Evolutionary conservation across 2,888 invertebrate species (phyloP).

Genomic region (Proisotoma minuta): DNA sequence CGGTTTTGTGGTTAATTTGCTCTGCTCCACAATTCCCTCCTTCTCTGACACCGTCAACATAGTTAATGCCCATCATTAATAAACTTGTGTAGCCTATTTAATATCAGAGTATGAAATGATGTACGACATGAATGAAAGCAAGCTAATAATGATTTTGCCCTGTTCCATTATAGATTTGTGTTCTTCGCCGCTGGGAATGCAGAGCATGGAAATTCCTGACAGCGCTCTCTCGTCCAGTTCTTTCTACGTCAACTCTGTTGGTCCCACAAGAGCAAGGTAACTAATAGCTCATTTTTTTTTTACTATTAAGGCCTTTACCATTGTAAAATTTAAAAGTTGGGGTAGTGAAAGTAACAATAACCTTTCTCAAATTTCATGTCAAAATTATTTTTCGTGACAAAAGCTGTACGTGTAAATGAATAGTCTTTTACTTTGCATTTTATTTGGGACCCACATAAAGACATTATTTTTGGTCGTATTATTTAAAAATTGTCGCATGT

Average conservation of each 20-base stretch:
- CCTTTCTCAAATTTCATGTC: neutral
- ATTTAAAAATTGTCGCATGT: slow-evolving; percentile 2
- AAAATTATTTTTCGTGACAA: slow-evolving; percentile 23
- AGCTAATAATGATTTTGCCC: slow-evolving; percentile 3
- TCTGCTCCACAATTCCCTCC: neutral
- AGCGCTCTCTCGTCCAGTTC: slow-evolving; percentile 77
- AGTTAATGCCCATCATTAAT: slow-evolving; percentile 27
- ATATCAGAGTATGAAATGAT: neutral
- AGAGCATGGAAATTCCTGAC: slow-evolving; percentile 73
- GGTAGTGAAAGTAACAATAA: too few relatives aligned
- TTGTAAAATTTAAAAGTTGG: too few relatives aligned
- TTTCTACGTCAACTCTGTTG: slow-evolving; percentile 78
- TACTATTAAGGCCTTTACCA: too few relatives aligned
- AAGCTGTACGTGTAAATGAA: neutral
- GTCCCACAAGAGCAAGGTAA: slow-evolving; percentile 80
- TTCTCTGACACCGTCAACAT: slow-evolving; percentile 20
- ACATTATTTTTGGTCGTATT: neutral
- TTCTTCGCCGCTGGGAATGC: slow-evolving; percentile 77
- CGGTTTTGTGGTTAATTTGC: neutral
- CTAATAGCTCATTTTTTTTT: too few relatives aligned
- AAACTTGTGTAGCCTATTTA: slow-evolving; percentile 4
- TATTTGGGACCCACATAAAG: neutral
- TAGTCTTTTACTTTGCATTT: neutral
- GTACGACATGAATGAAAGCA: neutral
- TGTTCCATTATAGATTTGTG: slow-evolving; percentile 66